Conservation (phyloP, 92 coral and sea anemone species). For the Parazoanthus atlanticus region DNA sequence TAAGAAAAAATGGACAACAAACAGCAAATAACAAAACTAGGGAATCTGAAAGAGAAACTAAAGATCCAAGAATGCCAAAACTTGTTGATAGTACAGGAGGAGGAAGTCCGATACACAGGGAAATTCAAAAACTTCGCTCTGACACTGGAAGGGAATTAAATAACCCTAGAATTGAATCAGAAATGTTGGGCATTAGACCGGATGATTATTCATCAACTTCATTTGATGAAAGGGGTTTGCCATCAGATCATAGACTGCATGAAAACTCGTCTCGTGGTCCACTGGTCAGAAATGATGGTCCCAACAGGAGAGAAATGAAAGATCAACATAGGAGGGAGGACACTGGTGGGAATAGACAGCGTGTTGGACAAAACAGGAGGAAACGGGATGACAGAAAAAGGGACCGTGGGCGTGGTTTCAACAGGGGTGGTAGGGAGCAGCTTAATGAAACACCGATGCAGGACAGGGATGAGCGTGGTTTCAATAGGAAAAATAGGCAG, state of each 20-base stretch:
- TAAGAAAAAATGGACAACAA: constrained; percentile 71
- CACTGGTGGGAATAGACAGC: not conserved
- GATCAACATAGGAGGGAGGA: constrained; percentile 30
- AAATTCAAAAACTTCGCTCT: not conserved
- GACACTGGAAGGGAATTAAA: not conserved
- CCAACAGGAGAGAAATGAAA: not conserved
- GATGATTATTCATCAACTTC: not conserved
- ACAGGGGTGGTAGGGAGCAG: constrained; percentile 36
- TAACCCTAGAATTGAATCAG: constrained; percentile 20
- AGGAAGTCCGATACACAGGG: constrained; percentile 30
- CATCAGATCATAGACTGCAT: constrained; percentile 15
- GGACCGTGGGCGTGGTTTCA: constrained; percentile 48
- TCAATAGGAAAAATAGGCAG: not conserved
- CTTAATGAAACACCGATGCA: not conserved
- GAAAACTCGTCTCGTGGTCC: not conserved
- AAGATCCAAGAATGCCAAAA: constrained; percentile 26
- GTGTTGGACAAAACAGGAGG: constrained; percentile 19
- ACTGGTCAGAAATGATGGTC: not conserved
- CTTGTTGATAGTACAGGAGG: constrained; percentile 13
- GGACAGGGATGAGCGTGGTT: not conserved
- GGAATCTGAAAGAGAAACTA: constrained; percentile 27
- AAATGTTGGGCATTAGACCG: not conserved
- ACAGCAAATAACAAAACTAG: constrained; percentile 28
- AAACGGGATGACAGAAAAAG: constrained; percentile 38
- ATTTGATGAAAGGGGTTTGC: constrained; percentile 19